Evolutionary conservation across 2,797 vertebrate genomes (phyloP).

Genomic region (Microctenopoma stevenorrisi): DNA sequence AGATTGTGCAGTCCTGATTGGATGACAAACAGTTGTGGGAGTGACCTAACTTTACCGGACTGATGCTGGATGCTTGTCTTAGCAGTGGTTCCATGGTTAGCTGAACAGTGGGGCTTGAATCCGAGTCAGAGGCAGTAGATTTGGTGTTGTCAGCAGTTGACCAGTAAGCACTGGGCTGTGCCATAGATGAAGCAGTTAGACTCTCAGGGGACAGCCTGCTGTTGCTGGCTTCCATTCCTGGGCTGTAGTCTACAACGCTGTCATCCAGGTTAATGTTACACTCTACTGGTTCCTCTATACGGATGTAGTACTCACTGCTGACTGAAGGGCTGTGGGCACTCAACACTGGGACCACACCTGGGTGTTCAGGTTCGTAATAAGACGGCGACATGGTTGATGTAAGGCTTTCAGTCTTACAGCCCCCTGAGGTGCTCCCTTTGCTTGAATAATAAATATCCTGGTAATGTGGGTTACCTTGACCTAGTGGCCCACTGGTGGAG

Average conservation of each 20-base stretch:
- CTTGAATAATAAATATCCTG: slow-evolving; percentile 90
- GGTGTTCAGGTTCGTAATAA: slow-evolving; percentile 88
- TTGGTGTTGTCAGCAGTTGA: slow-evolving; percentile 73
- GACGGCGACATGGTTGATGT: slow-evolving; percentile 87
- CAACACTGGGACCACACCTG: slow-evolving; percentile 91
- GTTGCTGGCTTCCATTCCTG: slow-evolving; percentile 72
- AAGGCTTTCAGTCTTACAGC: slow-evolving; percentile 77
- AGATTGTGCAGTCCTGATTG: slow-evolving; percentile 53
- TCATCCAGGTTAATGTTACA: slow-evolving; percentile 88
- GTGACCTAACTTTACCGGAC: slow-evolving; percentile 62
- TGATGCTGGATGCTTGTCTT: slow-evolving; percentile 64
- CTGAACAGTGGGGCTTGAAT: slow-evolving; percentile 83
- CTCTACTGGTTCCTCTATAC: slow-evolving; percentile 91
- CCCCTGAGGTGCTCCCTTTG: slow-evolving; percentile 69
- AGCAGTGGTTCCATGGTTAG: slow-evolving; percentile 87
- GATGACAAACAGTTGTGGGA: slow-evolving; percentile 68
- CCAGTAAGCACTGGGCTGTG: slow-evolving; percentile 80
- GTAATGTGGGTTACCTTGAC: slow-evolving; percentile 86
- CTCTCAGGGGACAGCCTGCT: slow-evolving; percentile 68
- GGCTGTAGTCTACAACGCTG: slow-evolving; percentile 82
- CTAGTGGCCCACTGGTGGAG: slow-evolving; percentile 82
- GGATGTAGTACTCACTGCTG: slow-evolving; percentile 95
- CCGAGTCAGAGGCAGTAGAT: slow-evolving; percentile 77
- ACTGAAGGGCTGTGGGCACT: slow-evolving; percentile 94
- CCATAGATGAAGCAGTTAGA: slow-evolving; percentile 45